A percentile compares a stretch with the other conserved stretches of the same genome.
These are phyloP conservation scores for Macrosiphum euphorbiae DNA, from an alignment of 2,888 invertebrate genomes.

Conservation along the genomic window DNA sequence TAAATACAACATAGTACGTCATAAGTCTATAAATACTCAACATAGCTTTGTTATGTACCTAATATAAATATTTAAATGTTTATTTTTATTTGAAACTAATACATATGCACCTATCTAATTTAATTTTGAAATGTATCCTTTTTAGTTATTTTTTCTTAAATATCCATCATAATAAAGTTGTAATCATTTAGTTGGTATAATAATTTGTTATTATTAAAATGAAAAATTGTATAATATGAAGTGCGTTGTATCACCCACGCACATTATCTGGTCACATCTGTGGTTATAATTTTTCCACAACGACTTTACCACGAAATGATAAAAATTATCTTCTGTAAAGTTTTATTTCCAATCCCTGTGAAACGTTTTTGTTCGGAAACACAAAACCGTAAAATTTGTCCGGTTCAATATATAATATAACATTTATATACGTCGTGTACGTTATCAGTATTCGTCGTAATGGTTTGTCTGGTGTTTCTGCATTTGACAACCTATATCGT, in stretches of 20 bases:
- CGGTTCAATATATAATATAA: background rate
- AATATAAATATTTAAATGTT: background rate
- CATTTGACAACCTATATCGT: background rate
- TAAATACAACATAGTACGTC: background rate
- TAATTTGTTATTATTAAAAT: background rate
- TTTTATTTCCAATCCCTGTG: background rate
- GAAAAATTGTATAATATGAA: too few species aligned
- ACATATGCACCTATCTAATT: background rate
- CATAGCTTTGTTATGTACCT: background rate
- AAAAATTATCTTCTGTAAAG: background rate
- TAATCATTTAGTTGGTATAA: background rate
- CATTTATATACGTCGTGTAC: background rate
- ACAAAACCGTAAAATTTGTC: background rate
- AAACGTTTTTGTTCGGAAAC: background rate
- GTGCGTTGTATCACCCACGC: background rate
- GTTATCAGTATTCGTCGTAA: background rate
- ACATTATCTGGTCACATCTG: background rate
- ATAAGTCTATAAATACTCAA: background rate
- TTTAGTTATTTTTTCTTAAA: background rate
- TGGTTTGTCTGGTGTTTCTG: background rate
- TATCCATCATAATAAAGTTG: background rate
- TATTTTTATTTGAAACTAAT: background rate
- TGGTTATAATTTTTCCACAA: background rate
- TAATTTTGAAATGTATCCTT: background rate
- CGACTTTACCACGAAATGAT: background rate